phyloP scores from a whole-genome alignment of 2,113 vertebrate species.

The Sterna hirundo region DNA sequence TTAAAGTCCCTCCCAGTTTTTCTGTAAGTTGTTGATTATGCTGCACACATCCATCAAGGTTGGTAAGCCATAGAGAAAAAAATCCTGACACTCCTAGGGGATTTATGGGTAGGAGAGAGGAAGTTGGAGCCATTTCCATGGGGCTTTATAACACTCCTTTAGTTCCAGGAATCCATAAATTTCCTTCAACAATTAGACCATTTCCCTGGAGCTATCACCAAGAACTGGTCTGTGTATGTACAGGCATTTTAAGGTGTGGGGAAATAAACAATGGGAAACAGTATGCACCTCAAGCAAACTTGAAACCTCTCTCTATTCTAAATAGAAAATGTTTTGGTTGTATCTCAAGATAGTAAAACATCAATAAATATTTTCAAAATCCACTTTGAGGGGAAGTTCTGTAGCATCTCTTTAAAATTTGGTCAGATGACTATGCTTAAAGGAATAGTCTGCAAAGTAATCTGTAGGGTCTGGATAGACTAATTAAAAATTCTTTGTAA shows the following conservation, averaged over 20 bases:
- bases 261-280: background rate
- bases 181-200: background rate
- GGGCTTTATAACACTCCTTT: background rate
- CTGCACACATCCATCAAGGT: background rate
- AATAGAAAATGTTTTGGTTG: background rate
- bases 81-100: background rate
- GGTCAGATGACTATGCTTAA: background rate
- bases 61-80: background rate
- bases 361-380: background rate
- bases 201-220: background rate
- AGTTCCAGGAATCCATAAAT: background rate
- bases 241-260: background rate
- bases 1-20: background rate
- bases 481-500: background rate
- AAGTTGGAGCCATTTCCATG: background rate
- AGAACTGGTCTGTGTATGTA: background rate
- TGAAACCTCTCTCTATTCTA: background rate
- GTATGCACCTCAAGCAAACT: background rate
- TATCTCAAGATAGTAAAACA: background rate
- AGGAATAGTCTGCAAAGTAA: background rate
- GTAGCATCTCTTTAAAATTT: background rate
- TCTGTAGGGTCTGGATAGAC: background rate
- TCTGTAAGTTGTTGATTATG: background rate
- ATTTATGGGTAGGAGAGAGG: background rate
- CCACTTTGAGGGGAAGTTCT: background rate